Evolutionary conservation across 2,113 vertebrate species (phyloP).

Genomic region (Trichechus manatus): DNA sequence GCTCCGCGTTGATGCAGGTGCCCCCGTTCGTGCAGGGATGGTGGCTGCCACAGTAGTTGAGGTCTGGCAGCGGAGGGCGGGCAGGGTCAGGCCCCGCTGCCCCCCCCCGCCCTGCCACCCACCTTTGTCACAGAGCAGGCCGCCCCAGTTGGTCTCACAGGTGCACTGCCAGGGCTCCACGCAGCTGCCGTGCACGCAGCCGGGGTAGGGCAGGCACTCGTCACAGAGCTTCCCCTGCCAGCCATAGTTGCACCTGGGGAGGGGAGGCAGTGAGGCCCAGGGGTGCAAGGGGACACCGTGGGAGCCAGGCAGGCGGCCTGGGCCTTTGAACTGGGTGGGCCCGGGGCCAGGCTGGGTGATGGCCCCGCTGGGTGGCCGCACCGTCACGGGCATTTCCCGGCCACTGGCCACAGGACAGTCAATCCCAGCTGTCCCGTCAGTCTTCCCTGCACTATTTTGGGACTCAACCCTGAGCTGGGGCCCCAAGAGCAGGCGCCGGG

Average conservation of each 20-base stretch:
- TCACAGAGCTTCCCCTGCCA: constrained; percentile 97
- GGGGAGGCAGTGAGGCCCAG: neutral
- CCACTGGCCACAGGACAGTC: constrained; percentile 58
- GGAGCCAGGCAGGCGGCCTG: neutral
- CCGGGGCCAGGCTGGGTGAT: neutral
- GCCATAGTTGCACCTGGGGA: constrained; percentile 94
- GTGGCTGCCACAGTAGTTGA: constrained; percentile 98
- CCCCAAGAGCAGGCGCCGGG: constrained; percentile 60
- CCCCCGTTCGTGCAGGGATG: constrained; percentile 95
- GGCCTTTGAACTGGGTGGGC: neutral
- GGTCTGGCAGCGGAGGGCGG: constrained; percentile 87
- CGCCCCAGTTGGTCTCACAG: constrained; percentile 99
- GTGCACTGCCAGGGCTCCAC: constrained; percentile 94
- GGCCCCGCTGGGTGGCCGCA: accelerated
- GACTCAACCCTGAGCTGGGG: constrained; percentile 68
- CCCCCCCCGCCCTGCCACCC: constrained; percentile 66
- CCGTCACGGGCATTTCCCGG: constrained; percentile 27
- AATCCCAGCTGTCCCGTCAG: constrained; percentile 90
- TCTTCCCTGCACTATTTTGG: constrained; percentile 89
- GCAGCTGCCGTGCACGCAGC: constrained; percentile 96
- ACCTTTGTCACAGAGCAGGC: constrained; percentile 98
- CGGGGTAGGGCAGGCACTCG: constrained; percentile 95
- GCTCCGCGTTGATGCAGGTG: constrained; percentile 96
- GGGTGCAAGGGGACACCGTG: accelerated
- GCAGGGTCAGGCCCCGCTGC: accelerated